Percentiles rank a stretch among this genome's conserved stretches.
These are phyloP conservation scores for Atherinosoma microstoma DNA, from an alignment of 2,797 vertebrate genomes.

Conservation along the genomic window DNA sequence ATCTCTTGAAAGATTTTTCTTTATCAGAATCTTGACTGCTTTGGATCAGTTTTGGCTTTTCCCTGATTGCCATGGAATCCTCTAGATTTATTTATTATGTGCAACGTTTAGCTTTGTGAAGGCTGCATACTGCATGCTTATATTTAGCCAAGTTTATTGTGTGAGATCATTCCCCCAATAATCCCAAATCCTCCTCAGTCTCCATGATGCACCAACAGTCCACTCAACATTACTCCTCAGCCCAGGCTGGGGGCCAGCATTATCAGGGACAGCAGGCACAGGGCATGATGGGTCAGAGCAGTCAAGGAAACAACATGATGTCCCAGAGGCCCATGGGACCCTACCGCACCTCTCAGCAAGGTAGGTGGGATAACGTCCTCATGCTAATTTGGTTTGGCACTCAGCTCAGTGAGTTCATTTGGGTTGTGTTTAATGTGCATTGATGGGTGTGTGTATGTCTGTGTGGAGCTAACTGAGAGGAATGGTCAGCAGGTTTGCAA, in stretches of 20 bases:
- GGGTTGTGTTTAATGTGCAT: constrained; percentile 4
- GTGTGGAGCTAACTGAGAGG: constrained; percentile 14
- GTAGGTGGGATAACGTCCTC: constrained; percentile 71
- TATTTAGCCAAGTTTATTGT: constrained; percentile 32
- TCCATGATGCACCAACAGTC: constrained; percentile 97
- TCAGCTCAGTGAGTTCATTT: constrained; percentile 14
- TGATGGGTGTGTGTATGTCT: not conserved
- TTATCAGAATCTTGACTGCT: constrained; percentile 22
- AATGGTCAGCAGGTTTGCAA: constrained; percentile 4
- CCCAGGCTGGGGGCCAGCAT: constrained; percentile 90
- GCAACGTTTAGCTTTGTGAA: constrained; percentile 10
- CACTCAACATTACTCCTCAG: constrained; percentile 90
- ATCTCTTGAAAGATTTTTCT: constrained; percentile 33
- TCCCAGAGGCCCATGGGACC: constrained; percentile 91
- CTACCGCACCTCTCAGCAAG: constrained; percentile 95
- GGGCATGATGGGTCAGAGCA: constrained; percentile 92
- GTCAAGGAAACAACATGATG: constrained; percentile 93
- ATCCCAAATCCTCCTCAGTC: constrained; percentile 79
- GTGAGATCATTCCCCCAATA: constrained; percentile 51
- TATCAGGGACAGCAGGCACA: constrained; percentile 93
- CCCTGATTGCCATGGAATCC: constrained; percentile 31
- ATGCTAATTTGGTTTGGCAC: constrained; percentile 9
- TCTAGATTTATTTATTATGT: constrained; percentile 32
- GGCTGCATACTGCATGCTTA: constrained; percentile 27
- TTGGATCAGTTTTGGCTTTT: constrained; percentile 14